Evolutionary conservation across 2,797 vertebrate species (phyloP).

Genomic region (Bovichtus variegatus): DNA sequence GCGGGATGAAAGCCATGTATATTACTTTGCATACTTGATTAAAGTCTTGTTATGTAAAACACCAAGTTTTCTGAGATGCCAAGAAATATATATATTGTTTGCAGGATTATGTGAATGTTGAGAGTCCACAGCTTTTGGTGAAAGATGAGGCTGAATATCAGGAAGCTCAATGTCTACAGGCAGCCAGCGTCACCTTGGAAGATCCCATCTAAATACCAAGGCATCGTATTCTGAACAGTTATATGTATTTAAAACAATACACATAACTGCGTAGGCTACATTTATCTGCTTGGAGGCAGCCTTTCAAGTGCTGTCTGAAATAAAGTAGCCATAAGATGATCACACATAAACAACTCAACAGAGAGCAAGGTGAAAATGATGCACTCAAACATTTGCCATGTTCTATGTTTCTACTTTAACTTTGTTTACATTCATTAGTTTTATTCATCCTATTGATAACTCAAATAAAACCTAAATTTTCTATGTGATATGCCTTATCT

Average conservation of each 20-base stretch:
- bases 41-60: not conserved
- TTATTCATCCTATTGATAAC: not conserved
- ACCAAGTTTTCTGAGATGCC: not conserved
- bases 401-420: not conserved
- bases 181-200: constrained; percentile 5
- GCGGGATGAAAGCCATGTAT: not conserved
- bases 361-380: not conserved
- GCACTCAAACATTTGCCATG: not conserved
- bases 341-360: not conserved
- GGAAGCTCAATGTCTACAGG: constrained; percentile 15
- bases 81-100: no score
- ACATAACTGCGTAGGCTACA: not conserved
- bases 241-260: not conserved
- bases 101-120: constrained; percentile 85
- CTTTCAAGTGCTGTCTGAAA: not conserved
- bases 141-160: constrained; percentile 50
- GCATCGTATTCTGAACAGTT: not conserved
- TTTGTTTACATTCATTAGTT: not conserved
- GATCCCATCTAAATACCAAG: not conserved
- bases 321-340: not conserved
- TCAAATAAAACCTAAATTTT: not conserved
- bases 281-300: not conserved
- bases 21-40: not conserved
- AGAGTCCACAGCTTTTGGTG: constrained; percentile 42
- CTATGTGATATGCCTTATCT: not conserved